Base-by-base conservation (phyloP, 1,140 invertebrate genomes). In the Laupala kohalensis region DNA sequence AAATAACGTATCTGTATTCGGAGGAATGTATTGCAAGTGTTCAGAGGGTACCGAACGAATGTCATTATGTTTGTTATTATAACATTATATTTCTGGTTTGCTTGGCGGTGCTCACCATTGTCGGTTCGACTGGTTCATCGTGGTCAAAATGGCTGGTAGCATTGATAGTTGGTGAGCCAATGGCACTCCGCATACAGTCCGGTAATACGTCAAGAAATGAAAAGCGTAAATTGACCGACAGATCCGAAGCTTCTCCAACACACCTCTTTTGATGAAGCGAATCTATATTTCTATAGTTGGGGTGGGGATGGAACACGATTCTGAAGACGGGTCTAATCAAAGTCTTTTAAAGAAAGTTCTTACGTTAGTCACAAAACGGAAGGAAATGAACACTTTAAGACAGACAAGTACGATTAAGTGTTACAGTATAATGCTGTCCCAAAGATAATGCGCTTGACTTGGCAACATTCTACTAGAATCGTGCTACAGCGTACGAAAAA, bases 391-490 rank as follows among this genome's bases (percentile, higher is more conserved):
- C 87, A 88, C 75, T 98, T 97, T 78, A 92, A 91, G 79, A 87
- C 84, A 70, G 90, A 89, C 29, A 91, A 94, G 78, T 98, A 90
- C 79, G 89, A 94, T 75, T 89, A 94, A 78, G 96, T 96, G 13
- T 93, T 97, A 69, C 81, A 84, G 65, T 87, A 88, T 73, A 90
- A 75, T 83, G 88, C 13, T 97, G 94, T 79, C 93, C 94, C 2
- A 76, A 81, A 12, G 88, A 92, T 63, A 86, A 91, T 75, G 83
- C 82, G 29, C 83, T 86, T 4, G 91, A 93, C 74, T 80, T 97
- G 64, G 89, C 95, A 5, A 95, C 92, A 15, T 96, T 94, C 80
- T 97, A 96, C 81, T 96, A 98, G 80, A 98, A 98, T 78, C 87
- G 95, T 78, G 96, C 96, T 5, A 96, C 96, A 62, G 92, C 94